phyloP scores from a whole-genome alignment of 1,140 invertebrate species.

The Drosophila pachea region DNA sequence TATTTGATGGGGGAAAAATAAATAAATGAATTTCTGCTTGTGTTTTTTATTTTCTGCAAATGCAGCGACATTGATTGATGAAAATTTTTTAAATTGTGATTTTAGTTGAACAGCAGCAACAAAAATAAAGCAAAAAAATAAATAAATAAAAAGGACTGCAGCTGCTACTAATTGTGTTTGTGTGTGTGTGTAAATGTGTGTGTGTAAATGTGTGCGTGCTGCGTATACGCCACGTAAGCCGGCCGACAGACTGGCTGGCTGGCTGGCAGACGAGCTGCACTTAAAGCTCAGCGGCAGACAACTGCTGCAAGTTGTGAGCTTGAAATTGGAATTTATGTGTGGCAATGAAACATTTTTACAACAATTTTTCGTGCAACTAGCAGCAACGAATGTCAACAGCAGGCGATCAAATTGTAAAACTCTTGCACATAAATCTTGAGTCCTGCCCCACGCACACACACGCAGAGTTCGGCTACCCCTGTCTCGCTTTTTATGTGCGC shows the following conservation, averaged over 20 bases:
- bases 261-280: slow-evolving; percentile 30
- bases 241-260: no score
- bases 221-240: slow-evolving; percentile 47
- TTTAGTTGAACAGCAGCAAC: slow-evolving; percentile 17
- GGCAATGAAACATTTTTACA: slow-evolving; percentile 58
- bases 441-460: slow-evolving; percentile 23
- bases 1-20: slow-evolving; percentile 1
- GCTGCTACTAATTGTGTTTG: slow-evolving; percentile 51
- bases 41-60: slow-evolving; percentile 12
- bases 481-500: slow-evolving; percentile 36
- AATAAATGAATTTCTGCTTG: slow-evolving; percentile 1
- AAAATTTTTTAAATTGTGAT: slow-evolving; percentile 65
- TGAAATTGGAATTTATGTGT: slow-evolving; percentile 60
- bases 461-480: slow-evolving; percentile 1
- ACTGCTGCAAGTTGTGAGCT: slow-evolving; percentile 33
- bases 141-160: neutral
- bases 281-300: slow-evolving; percentile 48
- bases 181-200: slow-evolving; percentile 48
- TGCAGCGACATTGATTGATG: slow-evolving; percentile 72
- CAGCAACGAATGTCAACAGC: slow-evolving; percentile 60
- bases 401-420: slow-evolving; percentile 73
- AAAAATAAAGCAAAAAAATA: slow-evolving; percentile 1
- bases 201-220: slow-evolving; percentile 36
- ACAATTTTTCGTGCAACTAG: slow-evolving; percentile 46
- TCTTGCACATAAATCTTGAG: slow-evolving; percentile 69